Evolutionary conservation across 2,888 invertebrate species (phyloP), one percentile per base, ranked within the genome.

Genomic region (Trisateles emortualis): DNA sequence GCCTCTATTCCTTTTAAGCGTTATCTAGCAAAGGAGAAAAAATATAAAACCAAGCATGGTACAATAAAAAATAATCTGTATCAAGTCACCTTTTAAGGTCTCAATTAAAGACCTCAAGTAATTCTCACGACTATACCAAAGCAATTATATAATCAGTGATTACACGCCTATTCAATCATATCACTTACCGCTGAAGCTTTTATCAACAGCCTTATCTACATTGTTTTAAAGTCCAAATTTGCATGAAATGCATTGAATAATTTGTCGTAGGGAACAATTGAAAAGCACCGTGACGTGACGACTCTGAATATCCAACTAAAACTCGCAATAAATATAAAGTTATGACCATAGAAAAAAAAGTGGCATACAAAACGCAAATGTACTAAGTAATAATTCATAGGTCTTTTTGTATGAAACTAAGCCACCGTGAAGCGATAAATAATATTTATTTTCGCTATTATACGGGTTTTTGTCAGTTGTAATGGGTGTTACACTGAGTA

Each of bases 371-470:
- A 88, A 90, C 89, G 86, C 88, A 88, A 91, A 90, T 74, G 88
- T 89, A 87, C 86, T 78, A 82, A 73, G 88, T 86, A 84, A 90
- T 92, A 92, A 90, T 88, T 92, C 92, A 91, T 86, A 83, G 90
- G 86, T 85, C 88, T 87, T 90, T 91, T 91, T 92, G 90, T 91
- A 88, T 82, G 81, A 79, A 86, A 86, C 88, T 92, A 92, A 92
- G 91, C 88, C 92, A 90, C 86, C 92, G 91, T 92, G 92, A 92
- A 90, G 88, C 90, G 83, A 92, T 92, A 92, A 91, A 92, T 92
- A 90, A 88, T 92, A 89, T 92, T 92, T 92, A 92, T 92, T 91
- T 92, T 89, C 88, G 89, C 90, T 91, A 92, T 92, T 92, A 91
- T 91, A 90, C 90, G 86, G 84, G 88, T 88, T 91, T 90, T 90